Percentiles rank a stretch among this genome's conserved stretches.
phyloP scores from a whole-genome alignment of 2,888 invertebrate genomes.

The Cosmia pyralina region DNA sequence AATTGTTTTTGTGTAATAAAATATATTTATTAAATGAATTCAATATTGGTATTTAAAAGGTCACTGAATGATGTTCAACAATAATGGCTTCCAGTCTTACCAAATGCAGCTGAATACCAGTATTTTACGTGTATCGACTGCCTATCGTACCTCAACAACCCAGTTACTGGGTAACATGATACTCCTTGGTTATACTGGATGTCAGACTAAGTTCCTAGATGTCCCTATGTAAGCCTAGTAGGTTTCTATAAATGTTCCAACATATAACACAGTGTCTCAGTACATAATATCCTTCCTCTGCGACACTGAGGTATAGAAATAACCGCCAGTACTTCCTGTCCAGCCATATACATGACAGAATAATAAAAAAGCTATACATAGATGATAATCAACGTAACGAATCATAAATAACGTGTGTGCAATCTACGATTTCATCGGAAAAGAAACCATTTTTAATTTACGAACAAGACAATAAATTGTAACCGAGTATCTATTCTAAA shows the following conservation, averaged over 20 bases:
- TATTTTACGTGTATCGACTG: neutral
- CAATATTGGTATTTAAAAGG: conserved; percentile 3
- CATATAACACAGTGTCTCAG: conserved; percentile 4
- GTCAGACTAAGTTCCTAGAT: neutral
- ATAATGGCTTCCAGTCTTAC: neutral
- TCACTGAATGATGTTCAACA: neutral
- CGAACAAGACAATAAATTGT: conserved; percentile 26
- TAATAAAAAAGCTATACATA: conserved; percentile 34
- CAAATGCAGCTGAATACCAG: neutral
- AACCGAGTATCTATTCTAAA: neutral
- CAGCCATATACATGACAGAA: conserved; percentile 48
- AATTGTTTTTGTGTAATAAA: conserved; percentile 29
- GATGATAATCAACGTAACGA: conserved; percentile 53
- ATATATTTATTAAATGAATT: conserved; percentile 3
- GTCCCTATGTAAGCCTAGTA: neutral
- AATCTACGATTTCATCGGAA: conserved; percentile 58
- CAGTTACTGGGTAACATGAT: neutral
- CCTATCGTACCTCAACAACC: neutral
- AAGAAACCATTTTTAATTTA: conserved; percentile 19
- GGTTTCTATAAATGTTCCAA: neutral
- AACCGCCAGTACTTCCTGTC: conserved; percentile 49
- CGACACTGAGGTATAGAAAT: conserved; percentile 53
- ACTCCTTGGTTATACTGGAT: no score
- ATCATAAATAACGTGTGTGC: conserved; percentile 54
- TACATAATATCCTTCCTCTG: conserved; percentile 53